Percentiles rank a stretch among this genome's conserved stretches.
Conservation (phyloP, 2,113 vertebrate species). For the Hipposideros armiger region DNA sequence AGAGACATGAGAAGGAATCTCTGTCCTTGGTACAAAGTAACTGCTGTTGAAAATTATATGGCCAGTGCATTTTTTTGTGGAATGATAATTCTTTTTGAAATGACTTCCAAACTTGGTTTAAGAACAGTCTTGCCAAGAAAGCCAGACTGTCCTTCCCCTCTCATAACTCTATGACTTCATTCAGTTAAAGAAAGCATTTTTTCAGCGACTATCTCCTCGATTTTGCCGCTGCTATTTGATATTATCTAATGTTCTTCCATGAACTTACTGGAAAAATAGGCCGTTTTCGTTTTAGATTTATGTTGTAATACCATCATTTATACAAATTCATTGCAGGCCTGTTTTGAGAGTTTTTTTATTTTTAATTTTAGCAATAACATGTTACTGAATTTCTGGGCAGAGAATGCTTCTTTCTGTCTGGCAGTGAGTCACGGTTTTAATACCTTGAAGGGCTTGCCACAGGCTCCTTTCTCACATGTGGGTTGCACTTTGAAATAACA, state of each 20-base stretch:
- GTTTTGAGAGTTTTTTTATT: constrained; percentile 40
- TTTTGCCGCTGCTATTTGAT: constrained; percentile 43
- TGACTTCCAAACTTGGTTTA: constrained; percentile 70
- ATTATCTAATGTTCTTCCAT: constrained; percentile 55
- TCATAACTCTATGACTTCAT: constrained; percentile 69
- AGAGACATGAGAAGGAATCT: neutral
- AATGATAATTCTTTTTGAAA: constrained; percentile 62
- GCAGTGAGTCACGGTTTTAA: constrained; percentile 75
- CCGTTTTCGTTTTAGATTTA: constrained; percentile 31
- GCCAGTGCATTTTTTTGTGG: constrained; percentile 23
- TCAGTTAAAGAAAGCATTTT: constrained; percentile 51
- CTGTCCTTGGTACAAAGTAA: neutral
- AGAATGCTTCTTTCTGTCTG: constrained; percentile 68
- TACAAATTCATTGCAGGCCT: constrained; percentile 11
- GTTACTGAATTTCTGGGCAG: constrained; percentile 61
- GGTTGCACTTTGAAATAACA: constrained; percentile 70
- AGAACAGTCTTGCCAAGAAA: constrained; percentile 67
- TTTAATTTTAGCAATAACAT: constrained; percentile 75
- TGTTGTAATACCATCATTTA: constrained; percentile 54
- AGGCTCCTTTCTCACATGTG: constrained; percentile 69
- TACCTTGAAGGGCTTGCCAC: constrained; percentile 74
- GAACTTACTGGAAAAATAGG: constrained; percentile 64
- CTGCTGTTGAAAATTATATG: neutral
- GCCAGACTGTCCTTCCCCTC: constrained; percentile 43
- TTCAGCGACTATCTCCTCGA: constrained; percentile 5